Base-by-base conservation (phyloP, 2,888 invertebrate species). In the Ochropleura leucogaster region DNA sequence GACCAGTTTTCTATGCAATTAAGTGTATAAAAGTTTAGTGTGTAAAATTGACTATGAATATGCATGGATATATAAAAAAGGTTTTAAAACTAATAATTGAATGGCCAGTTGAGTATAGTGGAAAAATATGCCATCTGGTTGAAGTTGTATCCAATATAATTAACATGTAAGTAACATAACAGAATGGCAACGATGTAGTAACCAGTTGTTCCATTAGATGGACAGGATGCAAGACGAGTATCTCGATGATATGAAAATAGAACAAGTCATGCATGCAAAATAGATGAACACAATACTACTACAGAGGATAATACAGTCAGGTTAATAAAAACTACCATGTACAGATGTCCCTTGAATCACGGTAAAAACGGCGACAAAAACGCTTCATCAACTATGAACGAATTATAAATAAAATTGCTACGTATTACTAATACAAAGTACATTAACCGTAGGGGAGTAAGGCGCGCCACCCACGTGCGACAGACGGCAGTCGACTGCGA, bases 401-500 rank as follows among this genome's bases (percentile, higher is more conserved):
- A 65, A 81, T 79, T 77, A 85, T 76, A 76, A 82, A 69, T 83
- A 77, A 77, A 79, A 79, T 57, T 63, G 62, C 73, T 68, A 77
- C 77, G 72, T 82, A 87, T 87, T 84, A 73, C 77, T 73, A 79
- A 72, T 79, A 80, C 72, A 68, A 67, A 64, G 76, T 81, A 74
- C 72, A 77, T 83, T 81, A 74, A 81, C 68, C 72, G 68, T 85
- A 79, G 80, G 87, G 81, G 85, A 85, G 79, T 87, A 86, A 86
- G 85, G 82, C 83, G 77, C 85, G 88, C 92, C 93, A 90, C 95
- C 95, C 94, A 95, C 95, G 90, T 90, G 91, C 90, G 91, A 88
- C 91, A 89, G 90, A 89, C 91, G 91, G 90, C 91, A 93, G 93
- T 93, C 91, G 89, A 82, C 86, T 88, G 87, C 94, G 91, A 95